Percentiles rank a stretch among this genome's conserved stretches.
phyloP scores from a whole-genome alignment of 2,888 invertebrate genomes.

The Agrotis clavis region DNA sequence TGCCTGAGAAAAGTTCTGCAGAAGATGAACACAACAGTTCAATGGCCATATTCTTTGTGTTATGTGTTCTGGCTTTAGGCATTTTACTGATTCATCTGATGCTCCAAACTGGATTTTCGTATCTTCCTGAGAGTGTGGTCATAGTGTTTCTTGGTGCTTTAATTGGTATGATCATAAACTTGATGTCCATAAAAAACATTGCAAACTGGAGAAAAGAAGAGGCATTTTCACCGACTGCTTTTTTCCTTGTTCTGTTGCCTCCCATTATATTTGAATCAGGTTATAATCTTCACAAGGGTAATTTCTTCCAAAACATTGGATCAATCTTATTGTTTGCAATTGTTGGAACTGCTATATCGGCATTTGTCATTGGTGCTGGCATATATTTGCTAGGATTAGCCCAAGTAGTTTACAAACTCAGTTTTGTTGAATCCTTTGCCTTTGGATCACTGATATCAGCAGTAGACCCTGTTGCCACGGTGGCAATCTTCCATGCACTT shows the following conservation, averaged over 20 bases:
- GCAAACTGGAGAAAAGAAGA: conserved; percentile 99
- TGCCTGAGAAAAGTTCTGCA: conserved; percentile 97
- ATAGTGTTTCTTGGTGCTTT: conserved; percentile 98
- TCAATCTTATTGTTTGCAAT: conserved; percentile 99
- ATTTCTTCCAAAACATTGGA: conserved; percentile 99
- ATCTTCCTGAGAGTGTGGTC: conserved; percentile 99
- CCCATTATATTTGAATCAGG: conserved; percentile 99
- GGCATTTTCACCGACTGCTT: conserved; percentile 99
- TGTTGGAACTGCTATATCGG: conserved; percentile 98
- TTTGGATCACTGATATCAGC: conserved; percentile 99
- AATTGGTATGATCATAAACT: conserved; percentile 97
- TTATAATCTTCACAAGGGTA: conserved; percentile 99
- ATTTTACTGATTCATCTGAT: conserved; percentile 98
- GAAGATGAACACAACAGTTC: conserved; percentile 99
- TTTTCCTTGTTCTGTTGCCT: conserved; percentile 98
- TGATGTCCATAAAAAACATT: conserved; percentile 96
- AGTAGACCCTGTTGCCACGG: conserved; percentile 99
- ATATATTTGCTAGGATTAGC: conserved; percentile 98
- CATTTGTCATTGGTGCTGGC: conserved; percentile 98
- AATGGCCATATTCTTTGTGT: conserved; percentile 99
- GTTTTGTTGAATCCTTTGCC: conserved; percentile 99
- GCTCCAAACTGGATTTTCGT: conserved; percentile 98
- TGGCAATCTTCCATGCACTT: conserved; percentile 99
- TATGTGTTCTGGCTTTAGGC: conserved; percentile 98
- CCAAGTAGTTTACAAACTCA: conserved; percentile 97